Evolutionary conservation across 2,888 invertebrate species (phyloP).

Genomic region (Anoncus sp.): DNA sequence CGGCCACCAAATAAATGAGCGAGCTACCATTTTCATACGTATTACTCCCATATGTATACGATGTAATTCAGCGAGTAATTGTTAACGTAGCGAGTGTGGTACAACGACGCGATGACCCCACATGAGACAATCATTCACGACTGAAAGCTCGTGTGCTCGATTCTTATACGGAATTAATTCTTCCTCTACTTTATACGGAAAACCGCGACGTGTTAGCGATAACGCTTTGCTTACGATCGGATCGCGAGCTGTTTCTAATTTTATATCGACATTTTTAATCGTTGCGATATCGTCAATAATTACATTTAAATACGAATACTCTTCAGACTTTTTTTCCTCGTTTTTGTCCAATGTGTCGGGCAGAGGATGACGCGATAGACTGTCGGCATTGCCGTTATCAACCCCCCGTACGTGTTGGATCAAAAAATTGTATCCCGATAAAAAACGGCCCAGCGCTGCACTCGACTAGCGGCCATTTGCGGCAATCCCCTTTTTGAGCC

Average conservation of each 20-base stretch:
- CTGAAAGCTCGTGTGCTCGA: background rate
- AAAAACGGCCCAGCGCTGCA: slow-evolving; percentile 55
- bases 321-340: no score
- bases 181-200: no score
- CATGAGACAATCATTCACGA: background rate
- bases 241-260: no score
- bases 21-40: slow-evolving; percentile 29
- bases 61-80: slow-evolving; percentile 34
- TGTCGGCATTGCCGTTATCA: slow-evolving; percentile 29
- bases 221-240: no score
- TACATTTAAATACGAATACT: background rate
- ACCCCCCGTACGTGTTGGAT: slow-evolving; percentile 25
- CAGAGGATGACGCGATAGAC: slow-evolving; percentile 18
- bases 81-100: background rate
- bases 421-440: background rate
- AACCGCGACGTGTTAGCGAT: no score
- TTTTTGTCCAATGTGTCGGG: no score
- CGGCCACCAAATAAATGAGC: background rate
- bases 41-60: slow-evolving; percentile 32
- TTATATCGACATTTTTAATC: no score
- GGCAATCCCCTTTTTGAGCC: slow-evolving; percentile 53
- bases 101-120: no score
- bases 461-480: slow-evolving; percentile 45
- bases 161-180: background rate
- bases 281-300: background rate